Evolutionary conservation across 2,888 invertebrate genomes (phyloP).

Genomic region (Stenchaetothrips biformis): DNA sequence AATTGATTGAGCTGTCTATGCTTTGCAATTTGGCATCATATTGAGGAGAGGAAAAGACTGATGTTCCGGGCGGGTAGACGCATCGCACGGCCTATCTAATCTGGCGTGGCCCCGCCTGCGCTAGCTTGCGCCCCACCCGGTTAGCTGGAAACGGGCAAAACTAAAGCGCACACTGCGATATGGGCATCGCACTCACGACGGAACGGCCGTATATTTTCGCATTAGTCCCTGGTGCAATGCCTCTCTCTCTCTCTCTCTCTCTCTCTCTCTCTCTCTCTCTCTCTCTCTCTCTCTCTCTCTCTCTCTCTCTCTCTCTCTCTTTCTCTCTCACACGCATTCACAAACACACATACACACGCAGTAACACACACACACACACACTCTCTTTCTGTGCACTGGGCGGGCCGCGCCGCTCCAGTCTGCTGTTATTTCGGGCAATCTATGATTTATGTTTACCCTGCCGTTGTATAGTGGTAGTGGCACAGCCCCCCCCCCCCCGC

Average conservation of each 20-base stretch:
- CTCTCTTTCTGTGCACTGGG: too few species aligned
- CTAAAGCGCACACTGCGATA: background rate
- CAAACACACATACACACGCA: too few species aligned
- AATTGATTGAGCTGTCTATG: too few species aligned
- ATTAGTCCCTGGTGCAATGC: background rate
- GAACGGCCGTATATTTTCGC: background rate
- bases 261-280: background rate
- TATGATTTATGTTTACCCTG: constrained; percentile 23
- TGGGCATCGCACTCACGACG: background rate
- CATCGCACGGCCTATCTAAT: too few species aligned
- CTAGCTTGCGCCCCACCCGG: too few species aligned
- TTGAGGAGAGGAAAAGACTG: too few species aligned
- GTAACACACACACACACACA: too few species aligned
- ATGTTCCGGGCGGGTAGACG: too few species aligned
- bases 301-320: background rate
- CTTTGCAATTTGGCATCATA: too few species aligned
- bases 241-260: background rate
- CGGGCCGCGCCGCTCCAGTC: too few species aligned
- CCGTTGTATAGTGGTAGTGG: background rate
- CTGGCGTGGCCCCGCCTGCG: too few species aligned
- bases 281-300: background rate
- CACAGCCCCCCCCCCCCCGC: background rate
- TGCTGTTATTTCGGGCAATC: constrained; percentile 20
- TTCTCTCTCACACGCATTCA: background rate
- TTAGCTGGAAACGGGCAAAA: background rate